Conservation (phyloP, 2,888 invertebrate genomes). For the Monoplex corrugatus region DNA sequence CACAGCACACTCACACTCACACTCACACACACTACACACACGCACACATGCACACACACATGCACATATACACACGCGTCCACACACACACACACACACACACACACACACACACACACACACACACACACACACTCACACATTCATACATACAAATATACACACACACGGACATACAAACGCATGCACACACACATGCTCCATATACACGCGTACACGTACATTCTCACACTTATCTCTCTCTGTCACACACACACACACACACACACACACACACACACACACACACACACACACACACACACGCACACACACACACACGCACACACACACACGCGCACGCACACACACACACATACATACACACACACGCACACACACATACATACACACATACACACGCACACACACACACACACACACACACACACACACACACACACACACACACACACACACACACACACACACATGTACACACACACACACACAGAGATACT, state of each 20-base stretch:
- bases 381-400: not conserved
- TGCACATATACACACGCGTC: not conserved
- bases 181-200: not conserved
- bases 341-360: conserved; percentile 16
- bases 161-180: not conserved
- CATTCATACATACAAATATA: not conserved
- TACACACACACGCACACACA: not conserved
- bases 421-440: conserved; percentile 7
- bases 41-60: not conserved
- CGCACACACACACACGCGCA: not conserved
- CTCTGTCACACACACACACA: not conserved
- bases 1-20: not conserved
- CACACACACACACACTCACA: not conserved
- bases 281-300: not conserved
- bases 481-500: not conserved
- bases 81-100: not conserved
- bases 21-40: not conserved
- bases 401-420: not conserved
- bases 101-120: not conserved
- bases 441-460: not conserved
- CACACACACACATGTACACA: not conserved
- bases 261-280: not conserved
- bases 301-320: not conserved
- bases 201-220: not conserved
- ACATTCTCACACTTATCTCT: not conserved